These are phyloP conservation scores for Dendroctonus ponderosae DNA, from an alignment of 1,140 invertebrate genomes.

Conservation along the genomic window DNA sequence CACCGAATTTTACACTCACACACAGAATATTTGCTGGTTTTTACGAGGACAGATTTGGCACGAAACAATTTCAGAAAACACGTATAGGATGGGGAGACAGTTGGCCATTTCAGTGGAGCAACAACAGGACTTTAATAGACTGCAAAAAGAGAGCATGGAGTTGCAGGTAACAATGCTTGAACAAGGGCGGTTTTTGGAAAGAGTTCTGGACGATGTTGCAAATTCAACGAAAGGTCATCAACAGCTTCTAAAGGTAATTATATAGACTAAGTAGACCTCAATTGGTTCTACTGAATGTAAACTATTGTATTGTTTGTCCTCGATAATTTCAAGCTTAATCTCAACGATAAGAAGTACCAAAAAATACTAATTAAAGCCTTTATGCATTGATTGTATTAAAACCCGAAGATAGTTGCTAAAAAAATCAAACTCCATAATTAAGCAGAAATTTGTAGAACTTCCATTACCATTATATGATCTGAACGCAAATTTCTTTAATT, in stretches of 20 bases:
- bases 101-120: constrained; percentile 43
- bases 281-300: too few species aligned
- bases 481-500: too few species aligned
- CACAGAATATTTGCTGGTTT: constrained; percentile 69
- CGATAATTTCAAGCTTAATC: background rate
- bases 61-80: constrained; percentile 57
- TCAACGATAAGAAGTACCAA: too few species aligned
- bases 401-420: too few species aligned
- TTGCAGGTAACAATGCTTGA: constrained; percentile 58
- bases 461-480: too few species aligned
- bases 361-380: too few species aligned
- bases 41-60: constrained; percentile 67
- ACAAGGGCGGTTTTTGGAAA: constrained; percentile 52
- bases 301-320: background rate
- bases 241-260: constrained; percentile 40
- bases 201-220: constrained; percentile 44
- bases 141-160: constrained; percentile 58
- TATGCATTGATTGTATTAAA: too few species aligned
- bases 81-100: constrained; percentile 44
- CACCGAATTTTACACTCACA: constrained; percentile 68
- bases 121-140: constrained; percentile 53
- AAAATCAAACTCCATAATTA: too few species aligned
- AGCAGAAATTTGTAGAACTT: too few species aligned
- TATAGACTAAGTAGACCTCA: background rate
- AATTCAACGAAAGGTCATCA: constrained; percentile 41